Evolutionary conservation across 1,140 invertebrate species (phyloP).

Genomic region (Calephelis nemesis): DNA sequence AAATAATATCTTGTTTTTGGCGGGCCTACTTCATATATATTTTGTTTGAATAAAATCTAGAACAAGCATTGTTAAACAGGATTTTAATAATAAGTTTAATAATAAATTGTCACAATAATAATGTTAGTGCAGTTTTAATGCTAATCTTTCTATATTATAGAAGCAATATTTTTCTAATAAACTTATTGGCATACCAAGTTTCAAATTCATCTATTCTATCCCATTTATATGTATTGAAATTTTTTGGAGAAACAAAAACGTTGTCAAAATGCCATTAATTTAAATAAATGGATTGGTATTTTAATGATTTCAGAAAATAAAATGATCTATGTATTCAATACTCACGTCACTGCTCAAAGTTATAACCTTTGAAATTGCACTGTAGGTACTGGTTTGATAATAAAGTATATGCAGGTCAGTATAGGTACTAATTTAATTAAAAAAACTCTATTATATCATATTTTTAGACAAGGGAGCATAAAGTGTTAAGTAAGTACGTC

Average conservation of each 20-base stretch:
- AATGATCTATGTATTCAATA: too few species aligned
- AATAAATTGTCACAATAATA: constrained; percentile 14
- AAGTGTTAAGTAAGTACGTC: too few species aligned
- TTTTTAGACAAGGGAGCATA: too few species aligned
- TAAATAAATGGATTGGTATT: not conserved
- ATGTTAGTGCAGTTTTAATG: constrained; percentile 45
- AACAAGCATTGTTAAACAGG: constrained; percentile 15
- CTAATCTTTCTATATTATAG: constrained; percentile 59
- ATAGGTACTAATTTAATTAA: too few species aligned
- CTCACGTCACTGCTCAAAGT: too few species aligned
- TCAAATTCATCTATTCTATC: not conserved
- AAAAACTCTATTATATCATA: too few species aligned
- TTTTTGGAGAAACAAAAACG: constrained; percentile 29
- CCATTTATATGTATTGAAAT: not conserved
- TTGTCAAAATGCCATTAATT: constrained; percentile 10
- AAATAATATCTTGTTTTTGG: constrained; percentile 20
- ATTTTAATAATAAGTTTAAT: constrained; percentile 2
- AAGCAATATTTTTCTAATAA: constrained; percentile 69
- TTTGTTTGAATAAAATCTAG: constrained; percentile 4
- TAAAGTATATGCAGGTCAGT: too few species aligned
- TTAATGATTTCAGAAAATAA: too few species aligned
- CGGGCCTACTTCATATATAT: constrained; percentile 9
- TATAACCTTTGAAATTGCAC: not conserved
- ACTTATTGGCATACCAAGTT: constrained; percentile 29
- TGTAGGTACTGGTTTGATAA: not conserved